phyloP scores from a whole-genome alignment of 2,113 vertebrate species.

The Phoenicopterus ruber region DNA sequence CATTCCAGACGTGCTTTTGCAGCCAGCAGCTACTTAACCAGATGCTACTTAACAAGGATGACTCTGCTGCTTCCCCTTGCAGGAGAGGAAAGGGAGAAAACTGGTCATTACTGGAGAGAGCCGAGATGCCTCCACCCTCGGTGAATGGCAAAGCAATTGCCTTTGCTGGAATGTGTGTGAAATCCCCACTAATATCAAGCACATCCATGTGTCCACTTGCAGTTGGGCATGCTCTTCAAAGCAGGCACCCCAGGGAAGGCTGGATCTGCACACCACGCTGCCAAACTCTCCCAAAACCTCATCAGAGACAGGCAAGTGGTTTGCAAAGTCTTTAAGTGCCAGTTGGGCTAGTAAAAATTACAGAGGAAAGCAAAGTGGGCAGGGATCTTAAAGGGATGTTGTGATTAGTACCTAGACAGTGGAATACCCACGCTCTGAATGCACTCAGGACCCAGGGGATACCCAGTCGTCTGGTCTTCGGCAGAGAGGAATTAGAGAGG shows the following conservation, averaged over 20 bases:
- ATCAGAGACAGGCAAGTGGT: background rate
- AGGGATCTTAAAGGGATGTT: background rate
- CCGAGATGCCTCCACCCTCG: background rate
- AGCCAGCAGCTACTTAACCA: conserved; percentile 32
- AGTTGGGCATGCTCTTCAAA: background rate
- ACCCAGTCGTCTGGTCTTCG: background rate
- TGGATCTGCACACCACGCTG: background rate
- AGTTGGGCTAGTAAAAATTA: background rate
- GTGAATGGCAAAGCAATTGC: background rate
- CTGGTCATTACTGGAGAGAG: background rate
- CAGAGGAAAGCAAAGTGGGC: background rate
- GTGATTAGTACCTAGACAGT: background rate
- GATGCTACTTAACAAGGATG: background rate
- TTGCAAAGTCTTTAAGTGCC: background rate
- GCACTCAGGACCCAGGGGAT: background rate
- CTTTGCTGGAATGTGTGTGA: conserved; percentile 15
- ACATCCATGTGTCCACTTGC: background rate
- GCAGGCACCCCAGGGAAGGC: background rate
- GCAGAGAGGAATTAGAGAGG: background rate
- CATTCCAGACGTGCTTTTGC: conserved; percentile 38
- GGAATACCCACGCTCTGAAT: background rate
- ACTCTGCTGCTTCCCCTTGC: background rate
- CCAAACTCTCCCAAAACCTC: conserved; percentile 10
- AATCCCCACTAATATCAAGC: background rate
- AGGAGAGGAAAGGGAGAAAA: background rate